Evolutionary conservation across 2,888 invertebrate genomes (phyloP).

Genomic region (Epinotia bilunana): DNA sequence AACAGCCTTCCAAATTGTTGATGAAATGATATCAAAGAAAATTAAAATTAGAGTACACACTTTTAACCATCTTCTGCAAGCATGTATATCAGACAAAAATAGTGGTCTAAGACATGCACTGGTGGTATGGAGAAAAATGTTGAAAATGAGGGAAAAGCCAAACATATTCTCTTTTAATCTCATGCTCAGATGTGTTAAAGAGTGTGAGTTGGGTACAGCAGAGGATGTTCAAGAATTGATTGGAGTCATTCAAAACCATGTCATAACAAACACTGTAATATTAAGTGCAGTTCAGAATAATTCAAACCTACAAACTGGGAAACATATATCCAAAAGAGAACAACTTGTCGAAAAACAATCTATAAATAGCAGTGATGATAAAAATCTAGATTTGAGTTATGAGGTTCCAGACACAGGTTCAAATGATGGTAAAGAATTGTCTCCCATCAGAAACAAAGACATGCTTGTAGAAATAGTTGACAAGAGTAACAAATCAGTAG

Average conservation of each 20-base stretch:
- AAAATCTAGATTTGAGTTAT: constrained; percentile 32
- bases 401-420: constrained; percentile 15
- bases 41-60: constrained; percentile 87
- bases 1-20: constrained; percentile 91
- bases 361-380: neutral
- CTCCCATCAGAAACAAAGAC: constrained; percentile 46
- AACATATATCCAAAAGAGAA: constrained; percentile 23
- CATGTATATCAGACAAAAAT: constrained; percentile 91
- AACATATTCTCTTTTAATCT: constrained; percentile 91
- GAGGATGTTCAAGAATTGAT: constrained; percentile 84
- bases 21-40: constrained; percentile 90
- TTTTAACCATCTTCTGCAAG: constrained; percentile 92
- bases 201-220: constrained; percentile 90
- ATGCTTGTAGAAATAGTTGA: constrained; percentile 55
- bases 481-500: constrained; percentile 46
- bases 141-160: constrained; percentile 86
- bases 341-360: neutral
- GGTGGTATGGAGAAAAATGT: constrained; percentile 94
- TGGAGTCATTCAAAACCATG: constrained; percentile 61
- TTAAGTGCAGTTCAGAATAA: constrained; percentile 46
- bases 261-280: constrained; percentile 47
- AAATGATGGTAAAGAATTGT: constrained; percentile 41
- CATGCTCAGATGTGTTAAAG: constrained; percentile 90
- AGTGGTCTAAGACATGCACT: constrained; percentile 93
- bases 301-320: constrained; percentile 49